phyloP scores from a whole-genome alignment of 1,140 invertebrate genomes.

The Globodera ellingtonae region DNA sequence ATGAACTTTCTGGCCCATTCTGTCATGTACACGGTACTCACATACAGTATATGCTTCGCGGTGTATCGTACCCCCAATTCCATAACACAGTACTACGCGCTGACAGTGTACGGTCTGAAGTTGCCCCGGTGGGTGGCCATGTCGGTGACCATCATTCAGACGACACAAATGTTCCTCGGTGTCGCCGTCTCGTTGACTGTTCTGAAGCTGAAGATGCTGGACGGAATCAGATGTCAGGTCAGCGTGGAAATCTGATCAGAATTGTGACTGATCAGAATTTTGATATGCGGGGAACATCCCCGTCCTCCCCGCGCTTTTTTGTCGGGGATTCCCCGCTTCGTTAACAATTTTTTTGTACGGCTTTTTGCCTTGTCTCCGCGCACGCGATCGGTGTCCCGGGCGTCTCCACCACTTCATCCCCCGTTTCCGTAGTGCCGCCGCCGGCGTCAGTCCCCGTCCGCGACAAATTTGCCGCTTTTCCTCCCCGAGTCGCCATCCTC shows the following conservation, averaged over 20 bases:
- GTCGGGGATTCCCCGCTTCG: too few species aligned
- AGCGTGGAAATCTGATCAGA: too few species aligned
- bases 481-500: slow-evolving; percentile 1
- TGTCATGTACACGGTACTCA: slow-evolving; percentile 76
- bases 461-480: neutral
- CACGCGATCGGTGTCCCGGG: slow-evolving; percentile 7
- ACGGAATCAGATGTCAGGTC: slow-evolving; percentile 25
- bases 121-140: slow-evolving; percentile 83
- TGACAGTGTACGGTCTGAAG: slow-evolving; percentile 82
- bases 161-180: slow-evolving; percentile 70
- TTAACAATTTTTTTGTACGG: too few species aligned
- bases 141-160: slow-evolving; percentile 86
- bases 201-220: slow-evolving; percentile 49
- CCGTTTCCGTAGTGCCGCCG: neutral
- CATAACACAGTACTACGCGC: slow-evolving; percentile 81
- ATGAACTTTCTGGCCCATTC: slow-evolving; percentile 98
- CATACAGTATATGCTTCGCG: neutral
- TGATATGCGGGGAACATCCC: neutral
- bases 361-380: neutral
- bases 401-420: neutral
- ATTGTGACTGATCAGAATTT: neutral
- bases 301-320: too few species aligned
- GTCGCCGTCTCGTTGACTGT: slow-evolving; percentile 52
- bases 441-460: neutral
- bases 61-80: neutral